Percentiles rank a stretch among this genome's conserved stretches.
phyloP scores from a whole-genome alignment of 2,113 vertebrate species.

The Aramus guarauna region DNA sequence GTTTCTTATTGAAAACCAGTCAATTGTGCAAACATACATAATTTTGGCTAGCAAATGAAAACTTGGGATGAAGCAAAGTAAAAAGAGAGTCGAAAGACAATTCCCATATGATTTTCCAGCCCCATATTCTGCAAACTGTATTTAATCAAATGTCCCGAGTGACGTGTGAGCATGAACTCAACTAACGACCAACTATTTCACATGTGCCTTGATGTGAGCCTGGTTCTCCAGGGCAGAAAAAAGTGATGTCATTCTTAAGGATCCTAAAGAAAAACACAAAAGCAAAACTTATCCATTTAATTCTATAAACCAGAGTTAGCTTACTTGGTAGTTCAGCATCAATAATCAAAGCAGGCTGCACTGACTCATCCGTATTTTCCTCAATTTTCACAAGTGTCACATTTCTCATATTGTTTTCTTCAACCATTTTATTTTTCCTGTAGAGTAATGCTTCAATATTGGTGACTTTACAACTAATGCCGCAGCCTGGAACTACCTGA shows the following conservation, averaged over 20 bases:
- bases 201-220: neutral
- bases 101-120: neutral
- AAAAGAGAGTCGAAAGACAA: neutral
- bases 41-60: neutral
- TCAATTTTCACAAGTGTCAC: constrained; percentile 86
- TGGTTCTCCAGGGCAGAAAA: neutral
- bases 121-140: neutral
- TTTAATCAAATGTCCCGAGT: neutral
- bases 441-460: constrained; percentile 84
- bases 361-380: constrained; percentile 12
- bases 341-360: constrained; percentile 84
- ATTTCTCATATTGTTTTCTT: constrained; percentile 85
- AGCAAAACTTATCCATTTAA: neutral
- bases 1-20: neutral
- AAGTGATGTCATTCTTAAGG: neutral
- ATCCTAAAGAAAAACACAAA: neutral
- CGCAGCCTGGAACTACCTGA: constrained; percentile 93
- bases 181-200: neutral
- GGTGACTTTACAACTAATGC: constrained; percentile 91
- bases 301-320: neutral
- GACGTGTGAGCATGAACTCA: neutral
- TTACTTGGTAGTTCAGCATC: constrained; percentile 83
- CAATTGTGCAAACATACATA: neutral
- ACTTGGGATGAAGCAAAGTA: neutral
- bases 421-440: constrained; percentile 76